These are phyloP conservation scores for Metopolophium dirhodum DNA, from an alignment of 1,140 invertebrate species.

Conservation along the genomic window DNA sequence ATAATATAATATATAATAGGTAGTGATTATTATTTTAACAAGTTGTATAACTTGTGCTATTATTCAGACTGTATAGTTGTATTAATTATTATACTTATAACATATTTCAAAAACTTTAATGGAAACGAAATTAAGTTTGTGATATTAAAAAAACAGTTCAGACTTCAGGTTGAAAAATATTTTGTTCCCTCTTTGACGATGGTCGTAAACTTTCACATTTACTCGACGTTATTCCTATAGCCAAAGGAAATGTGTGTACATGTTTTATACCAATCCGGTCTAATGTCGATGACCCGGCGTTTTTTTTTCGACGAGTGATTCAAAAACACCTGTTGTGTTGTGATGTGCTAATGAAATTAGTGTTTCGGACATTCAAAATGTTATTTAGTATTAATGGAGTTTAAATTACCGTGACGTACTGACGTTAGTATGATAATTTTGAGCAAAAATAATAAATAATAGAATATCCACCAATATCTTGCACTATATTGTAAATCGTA, in stretches of 20 bases:
- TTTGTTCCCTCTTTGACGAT: background rate
- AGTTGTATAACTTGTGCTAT: background rate
- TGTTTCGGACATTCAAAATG: constrained; percentile 21
- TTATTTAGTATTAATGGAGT: background rate
- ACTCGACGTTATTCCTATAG: background rate
- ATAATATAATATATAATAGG: background rate
- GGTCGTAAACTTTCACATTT: constrained; percentile 49
- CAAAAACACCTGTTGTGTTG: constrained; percentile 26
- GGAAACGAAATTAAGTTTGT: background rate
- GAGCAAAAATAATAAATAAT: background rate
- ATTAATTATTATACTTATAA: background rate
- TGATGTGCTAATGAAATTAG: constrained; percentile 40
- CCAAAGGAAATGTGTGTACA: background rate
- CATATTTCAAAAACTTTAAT: background rate
- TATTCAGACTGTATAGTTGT: background rate
- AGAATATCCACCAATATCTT: background rate
- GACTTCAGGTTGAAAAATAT: background rate
- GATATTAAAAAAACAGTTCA: background rate
- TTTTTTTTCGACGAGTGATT: constrained; percentile 34
- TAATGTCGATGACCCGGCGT: constrained; percentile 49
- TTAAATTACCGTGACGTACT: background rate
- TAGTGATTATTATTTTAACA: background rate
- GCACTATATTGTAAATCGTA: too few relatives aligned
- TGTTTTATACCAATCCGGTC: constrained; percentile 39
- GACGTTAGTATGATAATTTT: background rate